Base-by-base conservation (phyloP, 2,113 vertebrate genomes). In the Gobio gobio region DNA sequence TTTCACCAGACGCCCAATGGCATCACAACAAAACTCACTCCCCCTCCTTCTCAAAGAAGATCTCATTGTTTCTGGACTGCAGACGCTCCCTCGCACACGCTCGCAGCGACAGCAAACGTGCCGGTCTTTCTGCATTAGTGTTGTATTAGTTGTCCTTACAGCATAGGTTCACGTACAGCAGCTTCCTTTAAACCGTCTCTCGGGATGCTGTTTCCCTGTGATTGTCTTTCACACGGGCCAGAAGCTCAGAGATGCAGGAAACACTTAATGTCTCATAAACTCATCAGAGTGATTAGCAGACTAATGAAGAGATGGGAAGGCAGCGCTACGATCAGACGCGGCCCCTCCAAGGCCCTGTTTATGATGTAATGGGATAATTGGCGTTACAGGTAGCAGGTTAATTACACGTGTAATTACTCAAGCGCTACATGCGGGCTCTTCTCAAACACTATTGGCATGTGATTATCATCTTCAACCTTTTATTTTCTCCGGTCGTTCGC, bases 11-110 rank as follows among this genome's bases (percentile, higher is more conserved):
- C 40, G 7, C 40, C 40, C 40, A 40, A 2, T 7, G 40, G 40
- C 91, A 93, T 91, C 90, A 88, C 49, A 93, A 93, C 95, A 93
- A 93, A 93, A 93, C 91, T 93, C 96, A 95, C 92, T 36, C 24
- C 58, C 20, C n/a, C 22, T 78, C 18, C 56, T 40, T 76, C 70
- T 45, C 10, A n/a, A 20, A 2, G 54, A 10, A 61, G 14, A 13
- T 54, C 49, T 54, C 59, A 75, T 51, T 33, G 51, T 47, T 56
- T 22, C 18, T 56, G 54, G 54, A 56, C 54, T 22, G 54, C 18
- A 56, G 18, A 56, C 18, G 51, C 51, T 56, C 51, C 51, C 51
- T 56, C 51, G 45, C 63, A 77, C 12, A 18, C 64, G 16, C 16
- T 66, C 7, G 7, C 29, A 66, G 63, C 14, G 2, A 2, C 63